Conservation (phyloP, 2,113 vertebrate species). For the Oophaga pumilio region DNA sequence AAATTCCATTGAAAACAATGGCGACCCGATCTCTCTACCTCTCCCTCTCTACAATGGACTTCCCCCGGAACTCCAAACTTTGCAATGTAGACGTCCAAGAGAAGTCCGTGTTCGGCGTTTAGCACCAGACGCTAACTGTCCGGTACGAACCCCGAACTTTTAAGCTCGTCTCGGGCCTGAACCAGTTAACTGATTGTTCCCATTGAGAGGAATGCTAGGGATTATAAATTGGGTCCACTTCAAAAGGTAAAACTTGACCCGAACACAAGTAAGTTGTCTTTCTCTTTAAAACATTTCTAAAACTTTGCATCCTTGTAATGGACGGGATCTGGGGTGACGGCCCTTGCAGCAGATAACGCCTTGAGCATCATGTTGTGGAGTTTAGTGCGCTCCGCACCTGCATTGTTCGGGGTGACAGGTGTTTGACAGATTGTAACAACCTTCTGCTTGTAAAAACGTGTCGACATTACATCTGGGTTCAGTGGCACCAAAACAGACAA, state of each 20-base stretch:
- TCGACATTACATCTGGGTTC: not conserved
- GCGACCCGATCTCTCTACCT: too few species aligned
- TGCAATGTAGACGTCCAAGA: too few species aligned
- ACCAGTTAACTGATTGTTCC: too few species aligned
- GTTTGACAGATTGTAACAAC: conserved; percentile 17
- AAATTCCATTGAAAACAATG: too few species aligned
- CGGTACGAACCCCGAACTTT: too few species aligned
- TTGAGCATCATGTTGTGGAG: not conserved
- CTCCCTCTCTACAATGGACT: too few species aligned
- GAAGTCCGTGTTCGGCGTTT: too few species aligned
- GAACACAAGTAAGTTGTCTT: not conserved
- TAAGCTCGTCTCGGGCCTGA: too few species aligned
- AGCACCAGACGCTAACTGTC: too few species aligned
- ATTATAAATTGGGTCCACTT: not conserved
- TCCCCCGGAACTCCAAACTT: too few species aligned
- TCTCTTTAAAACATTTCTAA: not conserved
- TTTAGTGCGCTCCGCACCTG: not conserved
- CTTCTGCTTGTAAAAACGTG: conserved; percentile 23
- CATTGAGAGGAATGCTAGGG: too few species aligned
- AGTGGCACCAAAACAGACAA: not conserved
- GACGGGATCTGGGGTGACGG: not conserved
- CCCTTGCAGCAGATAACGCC: not conserved
- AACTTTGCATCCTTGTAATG: not conserved
- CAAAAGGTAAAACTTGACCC: not conserved
- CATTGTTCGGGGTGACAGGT: conserved; percentile 24